Conservation (phyloP, 2,797 vertebrate species). For the Mormyrus hasselquistii region DNA sequence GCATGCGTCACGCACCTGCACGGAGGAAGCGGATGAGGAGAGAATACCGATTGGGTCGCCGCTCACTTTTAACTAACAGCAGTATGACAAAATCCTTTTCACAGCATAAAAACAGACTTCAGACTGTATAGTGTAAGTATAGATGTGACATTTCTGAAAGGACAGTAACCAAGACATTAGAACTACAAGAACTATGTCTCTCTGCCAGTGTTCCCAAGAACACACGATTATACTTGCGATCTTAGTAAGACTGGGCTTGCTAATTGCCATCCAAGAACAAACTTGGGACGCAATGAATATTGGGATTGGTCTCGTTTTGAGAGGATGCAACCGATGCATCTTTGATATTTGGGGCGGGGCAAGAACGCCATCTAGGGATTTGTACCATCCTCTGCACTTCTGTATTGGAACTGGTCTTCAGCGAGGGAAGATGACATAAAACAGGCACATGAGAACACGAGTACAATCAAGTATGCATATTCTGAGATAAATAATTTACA, state of each 20-base stretch:
- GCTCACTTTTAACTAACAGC: background rate
- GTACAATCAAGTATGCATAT: background rate
- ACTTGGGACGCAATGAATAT: background rate
- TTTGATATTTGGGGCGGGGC: background rate
- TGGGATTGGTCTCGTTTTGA: background rate
- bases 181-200: background rate
- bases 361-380: background rate
- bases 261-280: background rate
- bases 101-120: background rate
- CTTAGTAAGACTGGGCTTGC: background rate
- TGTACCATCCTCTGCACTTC: background rate
- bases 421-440: background rate
- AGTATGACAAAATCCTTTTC: background rate
- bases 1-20: constrained; percentile 78
- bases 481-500: background rate
- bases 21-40: background rate
- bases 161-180: background rate
- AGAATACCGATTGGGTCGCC: background rate
- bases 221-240: background rate
- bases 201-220: background rate
- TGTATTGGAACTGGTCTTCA: background rate
- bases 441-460: background rate
- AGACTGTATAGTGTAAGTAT: background rate
- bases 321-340: background rate
- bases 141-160: background rate